Percentiles rank a stretch among this genome's conserved stretches.
phyloP scores from a whole-genome alignment of 2,888 invertebrate species.

The Octonoba sinensis region DNA sequence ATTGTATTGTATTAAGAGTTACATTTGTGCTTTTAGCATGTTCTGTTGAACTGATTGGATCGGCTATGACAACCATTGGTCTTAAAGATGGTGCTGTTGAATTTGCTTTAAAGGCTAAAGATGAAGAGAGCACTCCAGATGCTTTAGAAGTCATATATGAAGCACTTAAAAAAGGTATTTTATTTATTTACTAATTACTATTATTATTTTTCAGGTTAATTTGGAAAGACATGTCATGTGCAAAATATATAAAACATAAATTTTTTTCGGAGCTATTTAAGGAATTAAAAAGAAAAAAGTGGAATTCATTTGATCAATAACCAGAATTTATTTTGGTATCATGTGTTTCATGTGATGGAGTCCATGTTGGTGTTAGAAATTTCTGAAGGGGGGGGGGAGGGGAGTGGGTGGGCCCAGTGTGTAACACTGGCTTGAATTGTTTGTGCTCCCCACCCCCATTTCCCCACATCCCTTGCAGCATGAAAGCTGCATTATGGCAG shows the following conservation, averaged over 20 bases:
- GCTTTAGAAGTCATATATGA: conserved; percentile 47
- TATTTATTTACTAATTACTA: not conserved
- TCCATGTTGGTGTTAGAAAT: no score
- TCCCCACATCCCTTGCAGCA: no score
- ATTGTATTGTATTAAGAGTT: not conserved
- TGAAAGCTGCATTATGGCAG: no score
- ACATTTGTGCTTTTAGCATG: conserved; percentile 21
- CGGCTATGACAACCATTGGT: conserved; percentile 72
- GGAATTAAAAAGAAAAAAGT: no score
- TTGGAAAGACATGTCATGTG: not conserved
- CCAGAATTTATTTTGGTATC: no score
- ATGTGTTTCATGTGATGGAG: no score
- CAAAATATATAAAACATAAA: not conserved
- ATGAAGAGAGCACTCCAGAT: conserved; percentile 27
- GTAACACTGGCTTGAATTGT: no score
- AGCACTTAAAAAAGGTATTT: conserved; percentile 6
- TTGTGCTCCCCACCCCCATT: no score
- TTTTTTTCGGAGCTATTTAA: no score
- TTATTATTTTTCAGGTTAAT: not conserved
- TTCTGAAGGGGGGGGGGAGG: no score
- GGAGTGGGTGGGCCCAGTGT: no score
- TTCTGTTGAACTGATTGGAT: conserved; percentile 68
- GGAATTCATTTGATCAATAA: no score
- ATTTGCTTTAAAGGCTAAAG: conserved; percentile 68
- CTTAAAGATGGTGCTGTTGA: conserved; percentile 72